Evolutionary conservation across 2,113 vertebrate species (phyloP), one percentile per base, ranked within the genome.

Genomic region (Redunca redunca): DNA sequence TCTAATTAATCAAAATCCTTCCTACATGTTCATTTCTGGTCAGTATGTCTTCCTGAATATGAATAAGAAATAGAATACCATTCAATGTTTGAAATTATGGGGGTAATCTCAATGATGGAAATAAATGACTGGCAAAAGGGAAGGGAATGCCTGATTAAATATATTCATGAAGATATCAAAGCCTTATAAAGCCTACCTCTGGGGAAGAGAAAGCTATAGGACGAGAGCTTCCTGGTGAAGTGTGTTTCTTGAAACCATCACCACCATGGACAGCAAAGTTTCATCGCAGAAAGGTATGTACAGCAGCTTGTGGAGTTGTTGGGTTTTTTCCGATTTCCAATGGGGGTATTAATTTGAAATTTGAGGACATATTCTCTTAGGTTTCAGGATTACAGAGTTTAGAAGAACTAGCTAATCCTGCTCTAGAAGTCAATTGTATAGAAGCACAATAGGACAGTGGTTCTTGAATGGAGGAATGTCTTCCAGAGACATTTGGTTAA

Each of bases 61-160:
- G 98, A 99, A 99, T 99, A 98, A 96, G 97, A 97, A 98, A 98
- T 96, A 98, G 98, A 98, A 96, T 95, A 78, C 96, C 96, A 98
- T 98, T 99, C 98, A 98, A 99, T 99, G 99, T 99, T 99, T 99
- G 98, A 99, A 98, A 99, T 99, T 99, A 99, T 97, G 94, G 91
- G 97, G 93, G 85, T 97, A 99, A 99, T 99, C 98, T 97, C 97
- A 92, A 60, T 57, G 97, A 97, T 86, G 88, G 67, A 97, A 95
- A 97, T 92, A 93, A 91, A 93, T 94, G 89, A 96, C 50, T 60
- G 48, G 90, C 74, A 78, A 93, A 92, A 94, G 83, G 84, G 55
- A 93, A 94, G 58, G 74, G 77, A 67, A 81, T 82, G 33, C 26
- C 84, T 93, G 83, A 96, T 97, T 95, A 97, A 94, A 99, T 98